Base-by-base conservation (phyloP, 2,113 vertebrate genomes). In the Cebus imitator region DNA sequence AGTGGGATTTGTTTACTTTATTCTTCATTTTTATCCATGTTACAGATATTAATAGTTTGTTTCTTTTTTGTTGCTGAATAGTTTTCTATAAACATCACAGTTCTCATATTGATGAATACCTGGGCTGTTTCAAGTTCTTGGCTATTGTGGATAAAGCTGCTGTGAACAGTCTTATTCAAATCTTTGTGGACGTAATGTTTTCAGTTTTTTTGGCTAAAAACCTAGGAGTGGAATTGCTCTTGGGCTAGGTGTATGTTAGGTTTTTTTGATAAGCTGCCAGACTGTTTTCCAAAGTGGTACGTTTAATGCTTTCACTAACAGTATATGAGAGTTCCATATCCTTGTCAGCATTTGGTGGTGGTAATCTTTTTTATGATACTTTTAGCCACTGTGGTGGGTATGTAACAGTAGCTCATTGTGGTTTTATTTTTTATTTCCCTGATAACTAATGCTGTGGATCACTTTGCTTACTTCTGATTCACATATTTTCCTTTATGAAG, bases 391-490 rank as follows among this genome's bases (percentile, higher is more conserved):
- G n/a, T 84, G 32, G 18, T n/a, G 1, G 70, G 21, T 92, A 37
- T 96, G 70, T 91, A 81, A 79, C 66, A 91, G 35, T 89, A 70
- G 89, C 23, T 95, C 32, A 58, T 27, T 84, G 35, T 95, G 68
- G 20, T 70, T 83, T 91, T 92, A 64, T 52, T 96, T 94, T 88
- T 32, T 27, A 92, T 97, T 98, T 96, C 30, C 40, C 7, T 81
- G 37, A 85, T 87, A 45, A 76, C 27, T 83, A 66, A 37, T 35
- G 43, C 3, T 80, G 1, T 89, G 79, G 45, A 75, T 96, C 73
- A 76, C 58, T 76, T 90, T 85, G 89, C 55, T 55, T 96, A 75
- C 93, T 96, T 92, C 35, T 68, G 79, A 30, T 80, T 86, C 45
- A 76, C 73, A 5, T 81, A 6, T 93, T 93, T 93, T 95, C 23